A percentile compares a stretch with the other conserved stretches of the same genome.
Evolutionary conservation across 2,888 invertebrate genomes (phyloP).

Genomic region (Synergus japonicus): DNA sequence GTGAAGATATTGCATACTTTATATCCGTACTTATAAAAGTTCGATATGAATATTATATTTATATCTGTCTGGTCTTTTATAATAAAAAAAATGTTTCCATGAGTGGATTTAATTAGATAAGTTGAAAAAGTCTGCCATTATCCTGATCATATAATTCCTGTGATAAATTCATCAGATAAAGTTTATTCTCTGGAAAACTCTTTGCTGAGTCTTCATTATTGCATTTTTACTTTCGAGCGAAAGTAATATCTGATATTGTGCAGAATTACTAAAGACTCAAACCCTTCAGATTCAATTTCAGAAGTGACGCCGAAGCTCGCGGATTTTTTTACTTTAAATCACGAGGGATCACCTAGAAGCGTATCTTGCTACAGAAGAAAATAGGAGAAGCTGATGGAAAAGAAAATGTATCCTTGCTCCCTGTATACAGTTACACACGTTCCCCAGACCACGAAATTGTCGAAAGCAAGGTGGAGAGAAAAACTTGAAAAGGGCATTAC

Average conservation of each 20-base stretch:
- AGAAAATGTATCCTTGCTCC: constrained; percentile 41
- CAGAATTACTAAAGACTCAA: constrained; percentile 13
- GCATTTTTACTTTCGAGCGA: not conserved
- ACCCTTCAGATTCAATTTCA: constrained; percentile 35
- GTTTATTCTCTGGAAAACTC: not conserved
- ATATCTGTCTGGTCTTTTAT: not conserved
- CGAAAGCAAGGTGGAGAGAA: not conserved
- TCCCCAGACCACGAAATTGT: constrained; percentile 2
- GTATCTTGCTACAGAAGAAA: not conserved
- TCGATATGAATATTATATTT: not conserved
- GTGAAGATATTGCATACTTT: not conserved
- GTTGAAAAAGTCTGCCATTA: not conserved
- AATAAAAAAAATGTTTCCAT: not conserved
- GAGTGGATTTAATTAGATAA: too few species aligned
- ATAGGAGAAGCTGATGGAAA: constrained; percentile 48
- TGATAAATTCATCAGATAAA: not conserved
- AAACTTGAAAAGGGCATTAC: constrained; percentile 18
- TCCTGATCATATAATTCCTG: not conserved
- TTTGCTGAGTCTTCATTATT: not conserved
- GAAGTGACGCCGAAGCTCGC: constrained; percentile 15
- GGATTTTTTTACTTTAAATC: constrained; percentile 36
- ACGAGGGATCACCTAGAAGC: constrained; percentile 35
- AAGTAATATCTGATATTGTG: constrained; percentile 16
- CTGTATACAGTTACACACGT: not conserved
- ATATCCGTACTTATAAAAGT: constrained; percentile 5